Conservation (phyloP, 2,888 invertebrate species). For the Torymus auratus region DNA sequence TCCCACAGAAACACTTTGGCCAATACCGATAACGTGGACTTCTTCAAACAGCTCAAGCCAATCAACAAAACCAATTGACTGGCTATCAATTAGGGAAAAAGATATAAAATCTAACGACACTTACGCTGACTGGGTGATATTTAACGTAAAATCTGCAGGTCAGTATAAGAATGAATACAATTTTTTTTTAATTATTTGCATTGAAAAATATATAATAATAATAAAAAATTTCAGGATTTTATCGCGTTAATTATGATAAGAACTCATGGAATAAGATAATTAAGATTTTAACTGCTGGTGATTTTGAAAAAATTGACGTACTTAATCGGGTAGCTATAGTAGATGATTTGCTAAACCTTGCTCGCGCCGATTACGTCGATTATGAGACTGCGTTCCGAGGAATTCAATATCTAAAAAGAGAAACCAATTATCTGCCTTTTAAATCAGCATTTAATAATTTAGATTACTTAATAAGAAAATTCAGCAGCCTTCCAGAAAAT, state of each 20-base stretch:
- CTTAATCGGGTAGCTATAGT: conserved; percentile 85
- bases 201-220: neutral
- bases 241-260: conserved; percentile 81
- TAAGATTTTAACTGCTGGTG: conserved; percentile 75
- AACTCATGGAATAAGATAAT: conserved; percentile 80
- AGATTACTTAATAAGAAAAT: conserved; percentile 70
- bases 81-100: conserved; percentile 64
- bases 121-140: conserved; percentile 82
- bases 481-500: conserved; percentile 60
- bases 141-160: conserved; percentile 86
- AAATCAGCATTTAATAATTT: conserved; percentile 80
- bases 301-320: conserved; percentile 79
- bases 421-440: conserved; percentile 85
- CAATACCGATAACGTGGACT: conserved; percentile 79
- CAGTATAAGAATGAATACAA: conserved; percentile 61
- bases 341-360: conserved; percentile 82
- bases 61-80: conserved; percentile 71
- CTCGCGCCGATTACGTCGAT: conserved; percentile 78
- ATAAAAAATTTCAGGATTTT: conserved; percentile 78
- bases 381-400: conserved; percentile 80
- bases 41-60: conserved; percentile 75
- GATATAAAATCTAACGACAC: conserved; percentile 32
- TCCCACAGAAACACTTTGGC: conserved; percentile 72
- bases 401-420: conserved; percentile 79
- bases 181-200: too few species aligned